Conservation (phyloP, 2,113 vertebrate species). For the Python bivittatus region DNA sequence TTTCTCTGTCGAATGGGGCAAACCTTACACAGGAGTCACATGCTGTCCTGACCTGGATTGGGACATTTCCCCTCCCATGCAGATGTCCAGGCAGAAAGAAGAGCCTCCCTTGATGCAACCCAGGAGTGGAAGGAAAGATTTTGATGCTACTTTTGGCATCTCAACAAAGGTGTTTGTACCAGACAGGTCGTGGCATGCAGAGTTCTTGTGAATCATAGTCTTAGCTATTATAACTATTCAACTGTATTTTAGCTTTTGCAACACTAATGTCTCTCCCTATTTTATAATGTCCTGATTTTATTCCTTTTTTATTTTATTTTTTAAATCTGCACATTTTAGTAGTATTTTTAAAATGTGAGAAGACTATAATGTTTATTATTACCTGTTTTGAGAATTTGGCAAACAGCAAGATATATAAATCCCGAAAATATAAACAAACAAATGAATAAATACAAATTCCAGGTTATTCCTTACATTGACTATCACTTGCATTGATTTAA, state of each 20-base stretch:
- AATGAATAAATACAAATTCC: not conserved
- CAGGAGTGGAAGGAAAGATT: not conserved
- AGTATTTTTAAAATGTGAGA: not conserved
- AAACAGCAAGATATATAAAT: not conserved
- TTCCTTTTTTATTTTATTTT: not conserved
- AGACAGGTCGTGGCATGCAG: not conserved
- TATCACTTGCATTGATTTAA: not conserved
- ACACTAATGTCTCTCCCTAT: not conserved
- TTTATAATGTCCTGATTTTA: not conserved
- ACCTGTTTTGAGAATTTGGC: not conserved
- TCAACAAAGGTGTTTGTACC: not conserved
- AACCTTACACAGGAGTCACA: too few species aligned
- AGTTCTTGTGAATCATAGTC: not conserved
- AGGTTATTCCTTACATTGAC: not conserved
- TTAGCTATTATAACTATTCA: not conserved
- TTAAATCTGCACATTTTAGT: not conserved
- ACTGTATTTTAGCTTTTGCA: not conserved
- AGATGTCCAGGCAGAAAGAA: not conserved
- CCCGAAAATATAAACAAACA: not conserved
- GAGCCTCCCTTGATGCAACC: not conserved
- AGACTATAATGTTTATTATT: not conserved
- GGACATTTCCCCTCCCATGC: not conserved
- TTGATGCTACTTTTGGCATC: not conserved
- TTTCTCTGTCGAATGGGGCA: too few species aligned
- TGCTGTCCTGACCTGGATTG: not conserved